phyloP scores from a whole-genome alignment of 2,113 vertebrate genomes.

The Channa maculata region DNA sequence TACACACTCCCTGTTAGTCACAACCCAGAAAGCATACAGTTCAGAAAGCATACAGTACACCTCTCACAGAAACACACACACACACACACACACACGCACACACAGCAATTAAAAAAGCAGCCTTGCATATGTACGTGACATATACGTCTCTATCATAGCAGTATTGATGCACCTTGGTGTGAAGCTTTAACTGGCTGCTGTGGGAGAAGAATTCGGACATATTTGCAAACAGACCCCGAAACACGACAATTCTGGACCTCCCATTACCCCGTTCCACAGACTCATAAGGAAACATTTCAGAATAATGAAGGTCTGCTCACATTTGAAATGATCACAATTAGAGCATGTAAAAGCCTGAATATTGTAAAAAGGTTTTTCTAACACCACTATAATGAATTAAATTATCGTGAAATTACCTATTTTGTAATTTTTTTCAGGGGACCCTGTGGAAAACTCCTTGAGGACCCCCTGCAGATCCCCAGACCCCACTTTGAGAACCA shows the following conservation, averaged over 20 bases:
- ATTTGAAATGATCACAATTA: constrained; percentile 24
- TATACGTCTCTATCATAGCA: constrained; percentile 32
- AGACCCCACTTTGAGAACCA: constrained; percentile 54
- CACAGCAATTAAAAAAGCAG: constrained; percentile 61
- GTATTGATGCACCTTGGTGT: constrained; percentile 11
- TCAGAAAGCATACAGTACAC: constrained; percentile 42
- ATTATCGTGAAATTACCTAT: constrained; percentile 51
- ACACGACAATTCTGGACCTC: not conserved
- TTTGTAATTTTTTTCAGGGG: constrained; percentile 39
- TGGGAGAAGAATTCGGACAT: constrained; percentile 1
- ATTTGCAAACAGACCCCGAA: constrained; percentile 2
- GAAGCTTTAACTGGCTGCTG: constrained; percentile 9
- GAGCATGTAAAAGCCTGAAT: constrained; percentile 16
- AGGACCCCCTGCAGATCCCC: constrained; percentile 42
- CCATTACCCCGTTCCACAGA: constrained; percentile 3
- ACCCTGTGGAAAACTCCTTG: constrained; percentile 30
- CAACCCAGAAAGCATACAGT: constrained; percentile 75
- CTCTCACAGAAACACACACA: constrained; percentile 72
- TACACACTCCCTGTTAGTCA: constrained; percentile 62
- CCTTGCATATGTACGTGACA: constrained; percentile 54
- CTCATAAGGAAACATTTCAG: constrained; percentile 3
- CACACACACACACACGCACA: constrained; percentile 53
- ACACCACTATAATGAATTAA: constrained; percentile 37
- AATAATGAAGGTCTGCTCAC: constrained; percentile 30
- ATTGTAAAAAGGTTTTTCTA: constrained; percentile 14